These are phyloP conservation scores for Pocillopora meandrina DNA, from an alignment of 92 coral and sea anemone genomes.

Conservation along the genomic window DNA sequence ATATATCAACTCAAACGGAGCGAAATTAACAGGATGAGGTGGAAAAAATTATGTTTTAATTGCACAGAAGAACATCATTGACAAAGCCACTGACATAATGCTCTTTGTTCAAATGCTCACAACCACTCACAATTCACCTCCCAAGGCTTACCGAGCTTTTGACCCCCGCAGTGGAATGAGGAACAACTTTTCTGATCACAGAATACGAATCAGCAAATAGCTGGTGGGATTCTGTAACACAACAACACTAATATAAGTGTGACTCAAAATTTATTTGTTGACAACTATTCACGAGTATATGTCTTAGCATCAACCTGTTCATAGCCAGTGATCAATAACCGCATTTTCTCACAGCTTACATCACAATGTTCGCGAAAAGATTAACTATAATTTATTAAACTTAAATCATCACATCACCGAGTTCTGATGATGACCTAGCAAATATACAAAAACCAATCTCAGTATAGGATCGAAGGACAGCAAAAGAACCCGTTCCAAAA, in stretches of 20 bases:
- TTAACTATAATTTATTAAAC: no score
- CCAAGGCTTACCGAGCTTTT: neutral
- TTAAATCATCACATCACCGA: no score
- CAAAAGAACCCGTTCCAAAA: neutral
- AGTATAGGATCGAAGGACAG: no score
- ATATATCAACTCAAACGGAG: neutral
- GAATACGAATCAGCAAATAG: conserved; percentile 32
- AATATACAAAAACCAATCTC: no score
- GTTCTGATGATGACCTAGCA: no score
- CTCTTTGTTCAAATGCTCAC: neutral
- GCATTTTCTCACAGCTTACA: no score
- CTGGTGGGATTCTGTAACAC: conserved; percentile 6
- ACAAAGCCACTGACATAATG: neutral
- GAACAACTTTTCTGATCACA: conserved; percentile 20
- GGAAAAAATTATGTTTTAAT: neutral
- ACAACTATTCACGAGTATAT: no score
- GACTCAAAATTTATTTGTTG: neutral
- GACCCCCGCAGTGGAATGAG: neutral
- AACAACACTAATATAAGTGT: neutral
- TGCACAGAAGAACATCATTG: neutral
- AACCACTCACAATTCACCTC: neutral
- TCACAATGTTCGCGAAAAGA: no score
- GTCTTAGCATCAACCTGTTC: no score
- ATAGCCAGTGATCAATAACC: no score
- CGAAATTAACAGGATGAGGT: no score